Percentiles rank a stretch among this genome's conserved stretches.
These are phyloP conservation scores for Phyllotreta cruciferae DNA, from an alignment of 2,888 invertebrate genomes.

Conservation along the genomic window DNA sequence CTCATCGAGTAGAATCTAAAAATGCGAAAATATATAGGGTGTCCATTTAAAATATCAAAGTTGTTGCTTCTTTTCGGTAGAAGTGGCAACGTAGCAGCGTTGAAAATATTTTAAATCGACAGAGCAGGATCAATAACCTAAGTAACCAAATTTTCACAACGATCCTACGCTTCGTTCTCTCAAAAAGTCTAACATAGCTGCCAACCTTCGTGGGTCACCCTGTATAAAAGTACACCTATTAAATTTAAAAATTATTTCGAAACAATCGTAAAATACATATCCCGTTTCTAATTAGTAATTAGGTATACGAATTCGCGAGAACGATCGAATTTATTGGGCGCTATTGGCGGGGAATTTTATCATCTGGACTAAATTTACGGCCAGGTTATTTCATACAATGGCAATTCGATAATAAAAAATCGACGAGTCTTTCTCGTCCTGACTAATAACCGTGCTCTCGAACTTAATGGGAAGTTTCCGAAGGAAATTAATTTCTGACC, in stretches of 20 bases:
- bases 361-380: constrained; percentile 16
- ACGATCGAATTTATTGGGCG: constrained; percentile 14
- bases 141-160: no score
- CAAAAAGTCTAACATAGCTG: no score
- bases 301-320: constrained; percentile 2
- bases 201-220: no score
- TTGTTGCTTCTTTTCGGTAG: no score
- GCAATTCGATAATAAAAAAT: constrained; percentile 22
- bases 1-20: no score
- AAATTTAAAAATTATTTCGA: constrained; percentile 4
- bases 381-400: constrained; percentile 27
- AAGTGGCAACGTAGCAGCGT: no score
- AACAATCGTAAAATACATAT: constrained; percentile 10
- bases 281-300: constrained; percentile 17
- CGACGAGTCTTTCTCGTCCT: constrained; percentile 8
- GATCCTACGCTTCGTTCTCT: no score
- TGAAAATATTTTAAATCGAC: no score
- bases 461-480: constrained; percentile 15
- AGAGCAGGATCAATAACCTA: no score
- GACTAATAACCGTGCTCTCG: constrained; percentile 22
- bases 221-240: no score
- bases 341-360: constrained; percentile 21
- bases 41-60: no score
- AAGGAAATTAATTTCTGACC: constrained; percentile 18
- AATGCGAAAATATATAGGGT: no score